A percentile compares a stretch with the other conserved stretches of the same genome.
These are phyloP conservation scores for Phylloscopus collybita DNA, from an alignment of 2,797 vertebrate species.

Conservation along the genomic window DNA sequence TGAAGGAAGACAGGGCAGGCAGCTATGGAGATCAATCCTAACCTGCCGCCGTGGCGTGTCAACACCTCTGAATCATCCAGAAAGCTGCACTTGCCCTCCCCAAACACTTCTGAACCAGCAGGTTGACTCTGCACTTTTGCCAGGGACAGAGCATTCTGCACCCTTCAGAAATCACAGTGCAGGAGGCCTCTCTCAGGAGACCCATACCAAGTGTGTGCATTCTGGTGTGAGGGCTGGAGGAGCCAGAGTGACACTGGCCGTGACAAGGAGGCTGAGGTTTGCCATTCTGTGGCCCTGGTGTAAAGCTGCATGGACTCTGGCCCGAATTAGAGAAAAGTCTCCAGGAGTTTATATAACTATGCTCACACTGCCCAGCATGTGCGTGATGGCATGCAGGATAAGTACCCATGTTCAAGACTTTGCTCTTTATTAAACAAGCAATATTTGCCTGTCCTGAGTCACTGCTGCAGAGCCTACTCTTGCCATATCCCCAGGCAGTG, in stretches of 20 bases:
- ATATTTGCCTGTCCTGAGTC: background rate
- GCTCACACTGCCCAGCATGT: background rate
- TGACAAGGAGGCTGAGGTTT: background rate
- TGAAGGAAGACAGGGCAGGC: background rate
- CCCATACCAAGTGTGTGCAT: background rate
- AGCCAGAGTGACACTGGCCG: background rate
- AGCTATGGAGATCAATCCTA: background rate
- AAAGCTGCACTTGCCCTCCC: background rate
- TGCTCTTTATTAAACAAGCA: background rate
- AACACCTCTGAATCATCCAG: background rate
- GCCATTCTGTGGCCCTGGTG: background rate
- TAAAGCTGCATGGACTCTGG: background rate
- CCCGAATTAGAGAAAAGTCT: background rate
- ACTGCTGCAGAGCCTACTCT: background rate
- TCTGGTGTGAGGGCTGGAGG: background rate
- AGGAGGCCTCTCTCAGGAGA: background rate
- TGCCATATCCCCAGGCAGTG: background rate
- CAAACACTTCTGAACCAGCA: background rate
- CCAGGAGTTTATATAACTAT: background rate
- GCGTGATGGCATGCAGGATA: background rate
- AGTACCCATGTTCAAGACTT: background rate
- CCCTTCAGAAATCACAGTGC: background rate
- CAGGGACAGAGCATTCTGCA: background rate
- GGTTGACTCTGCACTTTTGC: background rate
- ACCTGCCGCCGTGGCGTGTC: fast-evolving